Conservation (phyloP, 2,113 vertebrate genomes). For the Chlamydotis undulata region DNA sequence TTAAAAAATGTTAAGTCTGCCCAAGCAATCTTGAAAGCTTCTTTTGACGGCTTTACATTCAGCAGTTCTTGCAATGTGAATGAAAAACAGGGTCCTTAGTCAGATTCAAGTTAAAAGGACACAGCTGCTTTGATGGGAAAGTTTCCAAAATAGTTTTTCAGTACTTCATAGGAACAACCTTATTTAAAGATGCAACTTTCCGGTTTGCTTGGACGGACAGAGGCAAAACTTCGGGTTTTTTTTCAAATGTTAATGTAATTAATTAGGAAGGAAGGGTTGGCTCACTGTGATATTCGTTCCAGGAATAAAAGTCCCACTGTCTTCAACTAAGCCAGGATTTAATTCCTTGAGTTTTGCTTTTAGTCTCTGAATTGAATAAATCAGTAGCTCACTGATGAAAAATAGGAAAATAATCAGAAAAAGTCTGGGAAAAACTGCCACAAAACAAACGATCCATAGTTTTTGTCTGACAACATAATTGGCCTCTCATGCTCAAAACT, state of each 20-base stretch:
- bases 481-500: background rate
- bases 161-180: background rate
- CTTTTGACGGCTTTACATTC: background rate
- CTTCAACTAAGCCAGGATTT: background rate
- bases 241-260: background rate
- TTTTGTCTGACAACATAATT: background rate
- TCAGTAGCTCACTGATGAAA: background rate
- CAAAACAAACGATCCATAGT: background rate
- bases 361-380: background rate
- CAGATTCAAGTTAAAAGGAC: background rate
- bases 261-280: background rate
- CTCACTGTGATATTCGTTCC: background rate
- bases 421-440: background rate
- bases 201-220: rapidly evolving
- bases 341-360: background rate
- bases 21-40: background rate
- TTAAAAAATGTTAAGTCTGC: background rate
- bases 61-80: background rate
- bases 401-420: background rate
- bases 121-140: background rate
- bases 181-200: background rate
- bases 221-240: background rate
- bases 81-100: background rate
- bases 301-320: background rate
- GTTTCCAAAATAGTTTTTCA: background rate